These are phyloP conservation scores for Siniperca knerii DNA, from an alignment of 2,113 vertebrate genomes.

Conservation along the genomic window DNA sequence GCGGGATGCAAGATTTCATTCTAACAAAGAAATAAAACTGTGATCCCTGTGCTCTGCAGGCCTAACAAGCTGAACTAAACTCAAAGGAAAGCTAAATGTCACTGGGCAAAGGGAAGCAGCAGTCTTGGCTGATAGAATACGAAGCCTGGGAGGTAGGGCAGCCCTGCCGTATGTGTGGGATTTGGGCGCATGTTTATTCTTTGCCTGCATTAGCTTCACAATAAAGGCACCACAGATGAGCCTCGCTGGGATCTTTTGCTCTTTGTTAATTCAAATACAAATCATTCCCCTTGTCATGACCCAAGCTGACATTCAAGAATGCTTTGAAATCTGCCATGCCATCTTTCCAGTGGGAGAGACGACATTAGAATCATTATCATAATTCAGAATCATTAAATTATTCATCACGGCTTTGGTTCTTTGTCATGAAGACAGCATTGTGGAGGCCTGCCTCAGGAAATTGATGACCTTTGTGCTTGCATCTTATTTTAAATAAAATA, in stretches of 20 bases:
- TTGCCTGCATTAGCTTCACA: conserved; percentile 38
- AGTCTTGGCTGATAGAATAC: conserved; percentile 51
- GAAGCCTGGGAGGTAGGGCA: conserved; percentile 42
- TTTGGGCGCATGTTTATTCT: conserved; percentile 45
- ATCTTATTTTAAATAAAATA: conserved; percentile 41
- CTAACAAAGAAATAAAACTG: conserved; percentile 61
- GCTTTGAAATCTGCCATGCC: conserved; percentile 45
- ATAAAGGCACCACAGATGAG: conserved; percentile 35
- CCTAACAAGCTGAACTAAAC: conserved; percentile 72
- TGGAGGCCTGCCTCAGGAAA: conserved; percentile 44
- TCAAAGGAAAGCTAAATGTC: conserved; percentile 79
- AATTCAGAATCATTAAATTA: conserved; percentile 59
- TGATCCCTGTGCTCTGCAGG: conserved; percentile 55
- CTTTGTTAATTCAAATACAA: conserved; percentile 50
- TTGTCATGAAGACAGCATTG: conserved; percentile 39
- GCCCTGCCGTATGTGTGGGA: conserved; percentile 45
- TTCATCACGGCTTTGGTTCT: conserved; percentile 46
- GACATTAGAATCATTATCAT: conserved; percentile 48
- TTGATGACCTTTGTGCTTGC: conserved; percentile 59
- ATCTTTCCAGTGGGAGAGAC: conserved; percentile 39
- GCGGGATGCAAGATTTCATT: conserved; percentile 52
- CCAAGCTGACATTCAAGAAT: conserved; percentile 42
- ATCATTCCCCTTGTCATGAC: conserved; percentile 35
- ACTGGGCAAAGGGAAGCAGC: conserved; percentile 60
- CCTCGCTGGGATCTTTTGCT: conserved; percentile 37